Conservation (phyloP, 1,140 invertebrate genomes). For the Aphaenogaster rudis region DNA sequence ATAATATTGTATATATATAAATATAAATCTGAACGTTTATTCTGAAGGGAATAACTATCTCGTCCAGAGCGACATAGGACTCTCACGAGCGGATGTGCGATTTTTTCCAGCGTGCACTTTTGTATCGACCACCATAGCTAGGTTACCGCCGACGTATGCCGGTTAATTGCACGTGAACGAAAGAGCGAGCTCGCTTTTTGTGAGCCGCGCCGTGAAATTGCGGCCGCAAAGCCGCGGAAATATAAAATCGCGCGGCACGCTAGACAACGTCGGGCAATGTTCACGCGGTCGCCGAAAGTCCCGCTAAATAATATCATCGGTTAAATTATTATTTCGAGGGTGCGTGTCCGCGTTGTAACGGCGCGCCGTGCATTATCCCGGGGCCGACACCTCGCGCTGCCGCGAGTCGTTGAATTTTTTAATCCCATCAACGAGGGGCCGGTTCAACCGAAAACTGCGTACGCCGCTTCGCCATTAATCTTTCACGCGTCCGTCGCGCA, state of each 20-base stretch:
- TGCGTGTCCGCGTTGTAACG: not conserved
- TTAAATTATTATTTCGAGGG: conserved; percentile 67
- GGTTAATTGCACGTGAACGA: conserved; percentile 59
- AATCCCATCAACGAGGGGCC: conserved; percentile 64
- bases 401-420: conserved; percentile 71
- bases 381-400: conserved; percentile 44
- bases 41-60: not conserved
- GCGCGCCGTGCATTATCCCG: conserved; percentile 47
- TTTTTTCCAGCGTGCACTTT: conserved; percentile 41
- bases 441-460: conserved; percentile 44
- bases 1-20: too few species aligned
- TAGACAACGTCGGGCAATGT: conserved; percentile 20
- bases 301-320: conserved; percentile 61
- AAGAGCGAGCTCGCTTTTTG: conserved; percentile 42
- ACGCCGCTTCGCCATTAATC: conserved; percentile 66
- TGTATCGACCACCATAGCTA: conserved; percentile 46
- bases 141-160: conserved; percentile 4
- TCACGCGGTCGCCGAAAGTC: conserved; percentile 12
- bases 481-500: conserved; percentile 59
- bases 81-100: not conserved
- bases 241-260: conserved; percentile 38
- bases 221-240: conserved; percentile 41
- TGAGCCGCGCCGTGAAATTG: conserved; percentile 37
- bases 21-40: conserved; percentile 18
- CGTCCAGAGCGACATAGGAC: not conserved